Conservation (phyloP, 2,888 invertebrate genomes). For the Portevinia maculata region DNA sequence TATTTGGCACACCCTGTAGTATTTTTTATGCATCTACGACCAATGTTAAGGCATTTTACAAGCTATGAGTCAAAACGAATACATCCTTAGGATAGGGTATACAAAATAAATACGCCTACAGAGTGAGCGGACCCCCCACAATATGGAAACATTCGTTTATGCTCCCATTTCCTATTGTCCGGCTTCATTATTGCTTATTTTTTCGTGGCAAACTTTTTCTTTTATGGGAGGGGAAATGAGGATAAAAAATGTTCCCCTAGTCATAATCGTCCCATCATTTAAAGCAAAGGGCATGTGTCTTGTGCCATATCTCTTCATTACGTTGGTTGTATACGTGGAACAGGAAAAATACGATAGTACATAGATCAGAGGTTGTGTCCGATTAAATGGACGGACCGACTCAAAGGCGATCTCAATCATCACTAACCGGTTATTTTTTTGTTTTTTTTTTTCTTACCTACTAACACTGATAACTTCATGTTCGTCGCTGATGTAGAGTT, state of each 20-base stretch:
- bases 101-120: constrained; percentile 29
- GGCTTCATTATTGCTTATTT: background rate
- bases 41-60: too few species aligned
- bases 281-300: constrained; percentile 20
- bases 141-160: constrained; percentile 25
- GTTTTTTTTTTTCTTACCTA: constrained; percentile 1
- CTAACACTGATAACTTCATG: constrained; percentile 30
- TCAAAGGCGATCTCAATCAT: constrained; percentile 32
- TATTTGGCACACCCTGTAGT: too few species aligned
- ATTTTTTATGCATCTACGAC: too few species aligned
- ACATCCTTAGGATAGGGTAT: too few species aligned
- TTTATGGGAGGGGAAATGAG: constrained; percentile 46
- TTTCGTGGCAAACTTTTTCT: background rate
- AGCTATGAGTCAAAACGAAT: too few species aligned
- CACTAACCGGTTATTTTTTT: background rate
- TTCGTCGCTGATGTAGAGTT: constrained; percentile 14
- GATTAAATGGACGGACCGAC: constrained; percentile 41
- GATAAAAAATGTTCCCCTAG: constrained; percentile 54
- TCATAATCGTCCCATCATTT: constrained; percentile 53
- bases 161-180: background rate
- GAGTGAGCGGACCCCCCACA: constrained; percentile 9
- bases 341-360: background rate
- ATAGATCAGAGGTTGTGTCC: constrained; percentile 31
- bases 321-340: constrained; percentile 3
- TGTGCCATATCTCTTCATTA: constrained; percentile 32